Evolutionary conservation across 2,888 invertebrate genomes (phyloP).

Genomic region (Saturnia japonica): DNA sequence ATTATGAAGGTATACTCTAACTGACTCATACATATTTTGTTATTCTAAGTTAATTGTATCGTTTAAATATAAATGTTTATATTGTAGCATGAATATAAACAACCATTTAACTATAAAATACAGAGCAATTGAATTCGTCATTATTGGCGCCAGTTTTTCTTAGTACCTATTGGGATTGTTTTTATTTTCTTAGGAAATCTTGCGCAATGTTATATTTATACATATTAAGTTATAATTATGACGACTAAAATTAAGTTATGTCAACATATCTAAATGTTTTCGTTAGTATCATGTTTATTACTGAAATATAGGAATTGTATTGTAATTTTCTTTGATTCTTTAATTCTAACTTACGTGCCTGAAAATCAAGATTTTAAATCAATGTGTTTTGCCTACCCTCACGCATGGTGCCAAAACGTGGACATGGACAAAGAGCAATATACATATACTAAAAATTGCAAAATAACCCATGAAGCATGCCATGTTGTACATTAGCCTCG

Average conservation of each 20-base stretch:
- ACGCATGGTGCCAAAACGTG: too few relatives aligned
- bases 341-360: too few relatives aligned
- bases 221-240: background rate
- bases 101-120: background rate
- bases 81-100: background rate
- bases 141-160: background rate
- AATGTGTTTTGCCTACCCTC: too few relatives aligned
- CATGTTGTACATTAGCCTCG: too few relatives aligned
- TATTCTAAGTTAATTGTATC: background rate
- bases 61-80: background rate
- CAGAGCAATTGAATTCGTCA: background rate
- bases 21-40: conserved; percentile 29
- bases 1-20: conserved; percentile 27
- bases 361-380: too few relatives aligned
- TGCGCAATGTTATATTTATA: background rate
- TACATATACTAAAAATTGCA: too few relatives aligned
- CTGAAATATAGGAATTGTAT: too few relatives aligned
- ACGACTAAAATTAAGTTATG: background rate
- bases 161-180: background rate
- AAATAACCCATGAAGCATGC: too few relatives aligned
- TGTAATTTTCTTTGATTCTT: too few relatives aligned
- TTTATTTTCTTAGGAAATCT: background rate
- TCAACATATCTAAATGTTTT: background rate
- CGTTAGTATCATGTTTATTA: too few relatives aligned
- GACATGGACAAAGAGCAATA: too few relatives aligned